Evolutionary conservation across 1,140 invertebrate genomes (phyloP).

Genomic region (Octopus bimaculoides): DNA sequence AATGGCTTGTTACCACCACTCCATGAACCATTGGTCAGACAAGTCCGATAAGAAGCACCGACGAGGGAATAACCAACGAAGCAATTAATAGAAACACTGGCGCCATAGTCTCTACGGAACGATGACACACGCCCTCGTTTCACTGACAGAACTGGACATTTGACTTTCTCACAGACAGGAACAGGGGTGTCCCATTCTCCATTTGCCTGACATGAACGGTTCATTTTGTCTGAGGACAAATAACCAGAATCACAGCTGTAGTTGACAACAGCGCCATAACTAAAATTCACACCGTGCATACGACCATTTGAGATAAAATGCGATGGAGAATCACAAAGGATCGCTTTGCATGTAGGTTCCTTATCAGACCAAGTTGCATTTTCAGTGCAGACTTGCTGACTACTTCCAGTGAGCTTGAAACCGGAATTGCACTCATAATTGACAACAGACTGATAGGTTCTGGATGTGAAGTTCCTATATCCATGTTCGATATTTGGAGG

Average conservation of each 20-base stretch:
- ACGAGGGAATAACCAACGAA: constrained; percentile 60
- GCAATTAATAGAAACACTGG: constrained; percentile 50
- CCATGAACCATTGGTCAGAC: constrained; percentile 79
- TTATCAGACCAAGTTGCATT: constrained; percentile 40
- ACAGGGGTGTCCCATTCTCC: constrained; percentile 74
- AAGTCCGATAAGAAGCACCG: constrained; percentile 26
- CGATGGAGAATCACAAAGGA: constrained; percentile 36
- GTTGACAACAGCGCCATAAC: constrained; percentile 29
- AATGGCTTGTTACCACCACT: constrained; percentile 72
- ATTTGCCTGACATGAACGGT: constrained; percentile 57
- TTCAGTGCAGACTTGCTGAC: constrained; percentile 31
- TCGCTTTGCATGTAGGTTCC: constrained; percentile 28
- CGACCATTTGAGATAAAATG: constrained; percentile 41
- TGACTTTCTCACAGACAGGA: constrained; percentile 29
- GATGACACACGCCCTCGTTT: constrained; percentile 30
- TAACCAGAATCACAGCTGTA: constrained; percentile 43
- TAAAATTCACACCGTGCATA: constrained; percentile 32
- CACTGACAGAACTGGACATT: constrained; percentile 27
- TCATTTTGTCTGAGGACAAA: constrained; percentile 21
- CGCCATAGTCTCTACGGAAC: constrained; percentile 31
- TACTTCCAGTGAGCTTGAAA: constrained; percentile 21
- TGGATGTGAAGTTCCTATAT: not conserved
- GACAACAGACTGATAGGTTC: constrained; percentile 4
- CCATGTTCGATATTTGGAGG: constrained; percentile 13
- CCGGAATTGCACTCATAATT: constrained; percentile 27